phyloP scores from a whole-genome alignment of 2,113 vertebrate species.

The Microcebus jonahi region DNA sequence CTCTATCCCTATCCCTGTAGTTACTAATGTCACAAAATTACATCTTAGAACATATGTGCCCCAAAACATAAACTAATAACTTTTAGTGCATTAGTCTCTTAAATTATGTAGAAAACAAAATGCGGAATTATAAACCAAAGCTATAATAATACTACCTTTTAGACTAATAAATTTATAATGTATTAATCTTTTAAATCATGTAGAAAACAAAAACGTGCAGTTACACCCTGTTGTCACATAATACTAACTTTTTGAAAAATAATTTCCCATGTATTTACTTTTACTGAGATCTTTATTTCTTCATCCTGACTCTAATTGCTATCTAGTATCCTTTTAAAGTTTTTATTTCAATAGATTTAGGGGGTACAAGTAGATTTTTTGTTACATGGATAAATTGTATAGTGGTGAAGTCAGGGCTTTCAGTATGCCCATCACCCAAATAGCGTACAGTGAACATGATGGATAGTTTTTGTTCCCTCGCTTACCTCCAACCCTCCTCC shows the following conservation, averaged over 20 bases:
- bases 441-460: too few species aligned
- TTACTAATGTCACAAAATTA: background rate
- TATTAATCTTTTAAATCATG: background rate
- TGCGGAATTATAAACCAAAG: background rate
- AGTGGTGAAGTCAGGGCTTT: too few species aligned
- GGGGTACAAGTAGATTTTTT: too few species aligned
- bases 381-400: too few species aligned
- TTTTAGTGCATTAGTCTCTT: background rate
- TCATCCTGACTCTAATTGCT: background rate
- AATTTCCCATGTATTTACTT: background rate
- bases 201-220: background rate
- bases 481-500: too few species aligned
- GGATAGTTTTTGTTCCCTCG: too few species aligned
- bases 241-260: background rate
- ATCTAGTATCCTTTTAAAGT: background rate
- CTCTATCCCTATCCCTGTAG: background rate
- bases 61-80: background rate
- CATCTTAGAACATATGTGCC: background rate
- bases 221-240: background rate
- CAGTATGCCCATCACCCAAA: too few species aligned
- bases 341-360: too few species aligned
- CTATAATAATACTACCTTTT: background rate
- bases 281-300: background rate
- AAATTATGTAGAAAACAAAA: background rate
- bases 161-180: background rate